These are phyloP conservation scores for Silurus glanis DNA, from an alignment of 2,113 vertebrate genomes.

Conservation along the genomic window DNA sequence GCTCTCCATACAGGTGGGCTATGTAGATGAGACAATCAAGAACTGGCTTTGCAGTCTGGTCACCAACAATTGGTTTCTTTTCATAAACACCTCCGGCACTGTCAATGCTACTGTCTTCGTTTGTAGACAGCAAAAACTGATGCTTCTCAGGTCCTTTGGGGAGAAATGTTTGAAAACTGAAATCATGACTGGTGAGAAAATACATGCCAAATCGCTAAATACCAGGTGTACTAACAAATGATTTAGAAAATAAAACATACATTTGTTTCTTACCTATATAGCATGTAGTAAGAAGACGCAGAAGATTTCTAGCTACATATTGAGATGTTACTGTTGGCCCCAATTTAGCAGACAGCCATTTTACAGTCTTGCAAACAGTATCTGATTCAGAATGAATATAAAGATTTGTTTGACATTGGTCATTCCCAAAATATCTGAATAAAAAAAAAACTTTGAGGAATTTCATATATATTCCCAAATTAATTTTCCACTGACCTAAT, in stretches of 20 bases:
- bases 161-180: not conserved
- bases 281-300: slow-evolving; percentile 93
- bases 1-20: slow-evolving; percentile 93
- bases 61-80: slow-evolving; percentile 84
- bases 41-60: slow-evolving; percentile 85
- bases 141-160: slow-evolving; percentile 83
- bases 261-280: slow-evolving; percentile 79
- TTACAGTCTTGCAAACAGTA: slow-evolving; percentile 94
- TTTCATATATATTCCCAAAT: too few species aligned
- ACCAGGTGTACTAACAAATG: not conserved
- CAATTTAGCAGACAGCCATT: slow-evolving; percentile 92
- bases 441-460: too few species aligned
- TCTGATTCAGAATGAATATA: slow-evolving; percentile 68
- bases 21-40: slow-evolving; percentile 90
- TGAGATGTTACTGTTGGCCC: slow-evolving; percentile 92
- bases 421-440: not conserved
- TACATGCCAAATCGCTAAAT: not conserved
- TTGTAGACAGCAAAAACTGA: slow-evolving; percentile 77
- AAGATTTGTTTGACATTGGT: not conserved
- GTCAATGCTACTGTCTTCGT: slow-evolving; percentile 76
- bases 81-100: slow-evolving; percentile 85
- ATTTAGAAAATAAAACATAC: not conserved
- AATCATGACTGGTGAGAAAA: not conserved
- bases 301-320: slow-evolving; percentile 88
- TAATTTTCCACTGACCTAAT: slow-evolving; percentile 77